Evolutionary conservation across 2,797 vertebrate genomes (phyloP).

Genomic region (Hypotaenidia philippensis): DNA sequence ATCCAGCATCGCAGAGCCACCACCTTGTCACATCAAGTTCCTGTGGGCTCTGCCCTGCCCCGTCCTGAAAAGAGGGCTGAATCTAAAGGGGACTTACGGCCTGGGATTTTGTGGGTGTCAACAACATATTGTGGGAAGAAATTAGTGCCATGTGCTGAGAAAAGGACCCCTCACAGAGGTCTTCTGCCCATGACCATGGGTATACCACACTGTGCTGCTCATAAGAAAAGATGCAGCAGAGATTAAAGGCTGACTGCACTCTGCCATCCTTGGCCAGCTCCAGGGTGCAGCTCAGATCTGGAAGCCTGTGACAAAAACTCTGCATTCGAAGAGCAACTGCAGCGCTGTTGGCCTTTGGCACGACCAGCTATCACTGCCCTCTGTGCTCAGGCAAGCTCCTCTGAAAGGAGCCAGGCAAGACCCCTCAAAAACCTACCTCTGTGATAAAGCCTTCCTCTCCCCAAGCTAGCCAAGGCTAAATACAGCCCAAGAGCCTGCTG

Average conservation of each 20-base stretch:
- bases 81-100: too few relatives aligned
- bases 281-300: neutral
- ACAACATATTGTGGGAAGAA: neutral
- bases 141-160: neutral
- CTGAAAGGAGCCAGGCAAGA: neutral
- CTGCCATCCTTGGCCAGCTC: neutral
- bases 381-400: neutral
- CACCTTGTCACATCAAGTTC: neutral
- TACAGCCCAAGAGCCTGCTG: neutral
- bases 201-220: neutral
- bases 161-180: neutral
- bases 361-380: rapidly evolving
- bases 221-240: neutral
- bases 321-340: neutral
- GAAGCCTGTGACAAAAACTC: neutral
- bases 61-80: neutral
- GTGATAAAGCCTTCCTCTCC: neutral
- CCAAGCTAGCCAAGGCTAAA: neutral
- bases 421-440: neutral
- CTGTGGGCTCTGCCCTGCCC: neutral
- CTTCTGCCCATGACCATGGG: neutral
- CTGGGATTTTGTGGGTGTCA: too few relatives aligned
- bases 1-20: neutral
- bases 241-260: neutral
- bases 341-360: rapidly evolving